phyloP scores from a whole-genome alignment of 2,888 invertebrate genomes.

The Ichneumon xanthorius region DNA sequence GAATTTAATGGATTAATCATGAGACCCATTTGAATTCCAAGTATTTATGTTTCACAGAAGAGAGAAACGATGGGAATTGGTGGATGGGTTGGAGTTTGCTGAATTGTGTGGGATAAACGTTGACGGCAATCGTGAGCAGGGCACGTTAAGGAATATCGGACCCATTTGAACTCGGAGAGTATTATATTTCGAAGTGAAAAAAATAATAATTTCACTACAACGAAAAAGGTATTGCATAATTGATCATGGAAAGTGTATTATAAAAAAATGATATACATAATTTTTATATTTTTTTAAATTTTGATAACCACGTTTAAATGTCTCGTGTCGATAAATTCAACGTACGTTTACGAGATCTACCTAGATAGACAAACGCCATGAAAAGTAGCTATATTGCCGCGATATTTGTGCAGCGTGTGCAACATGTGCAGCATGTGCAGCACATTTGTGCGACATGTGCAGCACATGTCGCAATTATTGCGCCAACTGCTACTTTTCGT shows the following conservation, averaged over 20 bases:
- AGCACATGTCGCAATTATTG: too few species aligned
- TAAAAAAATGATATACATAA: too few species aligned
- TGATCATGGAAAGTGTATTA: background rate
- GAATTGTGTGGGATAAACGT: background rate
- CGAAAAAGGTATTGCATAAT: background rate
- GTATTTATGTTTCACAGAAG: background rate
- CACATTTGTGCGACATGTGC: too few species aligned
- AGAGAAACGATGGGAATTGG: background rate
- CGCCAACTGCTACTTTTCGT: too few species aligned
- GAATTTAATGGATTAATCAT: background rate
- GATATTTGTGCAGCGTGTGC: too few species aligned
- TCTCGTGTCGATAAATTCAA: constrained; percentile 54
- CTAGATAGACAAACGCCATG: too few species aligned
- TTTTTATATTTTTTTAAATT: too few species aligned
- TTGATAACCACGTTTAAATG: background rate
- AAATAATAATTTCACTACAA: background rate
- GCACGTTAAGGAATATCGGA: background rate
- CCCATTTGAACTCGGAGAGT: background rate
- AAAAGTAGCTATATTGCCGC: too few species aligned
- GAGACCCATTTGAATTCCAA: background rate
- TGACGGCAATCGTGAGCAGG: background rate
- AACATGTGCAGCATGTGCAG: too few species aligned
- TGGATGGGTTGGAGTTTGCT: background rate
- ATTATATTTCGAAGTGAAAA: background rate
- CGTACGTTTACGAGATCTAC: constrained; percentile 48